phyloP scores from a whole-genome alignment of 2,113 vertebrate species.

The Synchiropus splendidus region DNA sequence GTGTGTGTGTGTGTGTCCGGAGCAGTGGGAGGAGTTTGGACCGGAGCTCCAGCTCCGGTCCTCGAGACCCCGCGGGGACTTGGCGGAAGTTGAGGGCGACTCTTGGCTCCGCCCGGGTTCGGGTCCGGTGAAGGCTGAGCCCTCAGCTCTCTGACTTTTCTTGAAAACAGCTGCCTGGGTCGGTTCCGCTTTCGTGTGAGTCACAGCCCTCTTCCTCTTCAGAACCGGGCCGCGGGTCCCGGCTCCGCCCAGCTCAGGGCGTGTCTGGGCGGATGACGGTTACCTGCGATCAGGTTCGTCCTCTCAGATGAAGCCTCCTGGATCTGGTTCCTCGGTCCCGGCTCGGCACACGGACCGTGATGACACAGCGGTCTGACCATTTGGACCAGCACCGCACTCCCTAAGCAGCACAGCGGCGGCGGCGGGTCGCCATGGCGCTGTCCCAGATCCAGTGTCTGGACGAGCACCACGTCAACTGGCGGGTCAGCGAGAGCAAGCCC shows the following conservation, averaged over 20 bases:
- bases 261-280: slow-evolving; percentile 25
- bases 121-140: too few relatives aligned
- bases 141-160: too few relatives aligned
- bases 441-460: slow-evolving; percentile 95
- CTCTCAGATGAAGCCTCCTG: not conserved
- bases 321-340: slow-evolving; percentile 1
- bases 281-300: slow-evolving; percentile 6
- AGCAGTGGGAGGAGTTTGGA: too few relatives aligned
- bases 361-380: slow-evolving; percentile 3
- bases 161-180: slow-evolving; percentile 3
- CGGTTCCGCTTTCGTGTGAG: too few relatives aligned
- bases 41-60: too few relatives aligned
- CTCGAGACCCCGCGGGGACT: too few relatives aligned
- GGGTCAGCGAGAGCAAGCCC: slow-evolving; percentile 84
- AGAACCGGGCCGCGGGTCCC: slow-evolving; percentile 1
- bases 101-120: too few relatives aligned
- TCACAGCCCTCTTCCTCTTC: not conserved
- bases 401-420: not conserved
- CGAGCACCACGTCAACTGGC: slow-evolving; percentile 89
- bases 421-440: slow-evolving; percentile 69
- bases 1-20: too few relatives aligned
- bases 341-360: slow-evolving; percentile 18
- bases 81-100: too few relatives aligned
- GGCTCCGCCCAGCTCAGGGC: slow-evolving; percentile 44
- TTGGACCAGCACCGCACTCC: not conserved